Conservation (phyloP, 2,113 vertebrate species). For the Serinus canaria region DNA sequence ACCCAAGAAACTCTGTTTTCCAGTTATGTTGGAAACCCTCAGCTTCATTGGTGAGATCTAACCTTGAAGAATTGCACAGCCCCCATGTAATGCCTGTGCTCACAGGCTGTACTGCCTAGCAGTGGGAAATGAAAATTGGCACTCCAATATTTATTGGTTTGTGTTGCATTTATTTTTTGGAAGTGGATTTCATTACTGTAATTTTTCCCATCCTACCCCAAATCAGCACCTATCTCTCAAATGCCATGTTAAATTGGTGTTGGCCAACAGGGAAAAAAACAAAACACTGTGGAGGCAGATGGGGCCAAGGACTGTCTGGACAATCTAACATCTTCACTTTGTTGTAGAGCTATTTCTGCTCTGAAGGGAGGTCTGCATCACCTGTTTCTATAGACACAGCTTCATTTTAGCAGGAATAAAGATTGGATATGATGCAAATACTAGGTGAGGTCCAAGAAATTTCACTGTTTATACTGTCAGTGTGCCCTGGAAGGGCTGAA, state of each 20-base stretch:
- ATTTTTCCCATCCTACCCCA: no score
- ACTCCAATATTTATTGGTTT: neutral
- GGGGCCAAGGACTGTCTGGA: neutral
- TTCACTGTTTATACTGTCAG: neutral
- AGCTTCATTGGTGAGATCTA: neutral
- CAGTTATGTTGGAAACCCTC: neutral
- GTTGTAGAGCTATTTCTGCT: neutral
- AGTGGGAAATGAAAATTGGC: neutral
- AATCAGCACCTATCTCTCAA: neutral
- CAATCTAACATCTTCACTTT: neutral
- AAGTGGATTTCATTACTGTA: neutral
- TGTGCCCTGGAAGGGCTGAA: neutral
- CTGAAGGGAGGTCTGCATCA: neutral
- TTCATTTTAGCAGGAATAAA: neutral
- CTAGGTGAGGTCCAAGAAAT: neutral
- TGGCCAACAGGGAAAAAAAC: neutral
- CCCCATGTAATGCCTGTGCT: neutral
- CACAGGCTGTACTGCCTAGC: neutral
- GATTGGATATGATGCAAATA: neutral
- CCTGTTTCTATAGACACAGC: neutral
- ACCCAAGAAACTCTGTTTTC: neutral
- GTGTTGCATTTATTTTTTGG: neutral
- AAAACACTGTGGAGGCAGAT: rapidly evolving
- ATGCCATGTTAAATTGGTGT: neutral
- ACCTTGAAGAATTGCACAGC: neutral